phyloP scores from a whole-genome alignment of 2,113 vertebrate genomes.

The Damaliscus lunatus region DNA sequence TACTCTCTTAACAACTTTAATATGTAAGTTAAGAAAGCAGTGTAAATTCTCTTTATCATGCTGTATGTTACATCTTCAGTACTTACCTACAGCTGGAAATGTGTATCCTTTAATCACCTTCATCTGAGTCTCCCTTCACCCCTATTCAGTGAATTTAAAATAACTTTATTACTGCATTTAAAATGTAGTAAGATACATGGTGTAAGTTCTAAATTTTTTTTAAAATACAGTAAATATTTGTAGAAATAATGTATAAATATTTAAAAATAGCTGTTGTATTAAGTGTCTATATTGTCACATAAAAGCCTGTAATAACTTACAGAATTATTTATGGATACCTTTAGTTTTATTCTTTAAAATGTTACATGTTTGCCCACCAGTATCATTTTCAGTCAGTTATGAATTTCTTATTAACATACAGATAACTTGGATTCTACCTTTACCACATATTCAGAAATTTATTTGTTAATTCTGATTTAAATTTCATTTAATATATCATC shows the following conservation, averaged over 20 bases:
- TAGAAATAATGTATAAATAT: constrained; percentile 34
- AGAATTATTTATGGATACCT: background rate
- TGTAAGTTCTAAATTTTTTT: constrained; percentile 1
- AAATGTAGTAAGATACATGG: background rate
- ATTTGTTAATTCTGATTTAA: background rate
- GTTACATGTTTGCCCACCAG: background rate
- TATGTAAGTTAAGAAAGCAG: background rate
- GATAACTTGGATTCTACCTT: background rate
- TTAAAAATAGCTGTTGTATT: background rate
- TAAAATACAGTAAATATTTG: background rate
- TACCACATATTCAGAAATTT: constrained; percentile 7
- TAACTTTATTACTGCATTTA: constrained; percentile 20
- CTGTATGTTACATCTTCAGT: background rate
- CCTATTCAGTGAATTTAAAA: background rate
- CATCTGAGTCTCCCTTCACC: background rate
- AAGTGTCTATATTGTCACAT: background rate
- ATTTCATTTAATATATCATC: background rate
- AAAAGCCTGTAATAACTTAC: background rate
- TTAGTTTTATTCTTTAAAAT: background rate
- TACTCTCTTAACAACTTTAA: background rate
- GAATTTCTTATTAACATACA: background rate
- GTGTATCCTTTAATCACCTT: background rate
- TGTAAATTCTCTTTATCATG: background rate
- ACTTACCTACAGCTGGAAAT: background rate
- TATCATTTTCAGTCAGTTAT: background rate